Evolutionary conservation across 2,797 vertebrate genomes (phyloP).

Genomic region (Uromys caudimaculatus): DNA sequence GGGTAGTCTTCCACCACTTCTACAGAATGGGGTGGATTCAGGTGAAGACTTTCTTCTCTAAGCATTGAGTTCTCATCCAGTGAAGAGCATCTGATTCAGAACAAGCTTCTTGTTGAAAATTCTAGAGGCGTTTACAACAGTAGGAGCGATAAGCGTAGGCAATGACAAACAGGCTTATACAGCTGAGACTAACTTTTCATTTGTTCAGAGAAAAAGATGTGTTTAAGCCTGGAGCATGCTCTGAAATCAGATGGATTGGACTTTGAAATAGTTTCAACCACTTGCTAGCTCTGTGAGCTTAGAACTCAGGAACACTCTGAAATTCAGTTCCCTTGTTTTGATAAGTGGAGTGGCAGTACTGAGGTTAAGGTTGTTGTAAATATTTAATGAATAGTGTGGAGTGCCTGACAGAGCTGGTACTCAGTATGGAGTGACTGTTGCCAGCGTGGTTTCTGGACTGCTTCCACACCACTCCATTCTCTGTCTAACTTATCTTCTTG

Average conservation of each 20-base stretch:
- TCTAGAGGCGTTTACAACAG: not conserved
- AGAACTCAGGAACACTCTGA: not conserved
- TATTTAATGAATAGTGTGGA: not conserved
- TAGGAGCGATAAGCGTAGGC: not conserved
- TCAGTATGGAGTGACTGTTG: not conserved
- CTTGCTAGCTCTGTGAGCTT: constrained; percentile 18
- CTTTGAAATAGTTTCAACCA: not conserved
- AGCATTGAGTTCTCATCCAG: not conserved
- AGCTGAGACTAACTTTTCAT: not conserved
- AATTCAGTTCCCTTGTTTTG: constrained; percentile 5
- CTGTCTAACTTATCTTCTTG: not conserved
- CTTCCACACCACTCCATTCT: not conserved
- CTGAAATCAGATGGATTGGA: constrained; percentile 16
- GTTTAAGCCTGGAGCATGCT: not conserved
- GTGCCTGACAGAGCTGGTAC: not conserved
- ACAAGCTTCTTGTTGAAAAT: not conserved
- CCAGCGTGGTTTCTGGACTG: not conserved
- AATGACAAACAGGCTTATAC: not conserved
- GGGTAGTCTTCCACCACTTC: not conserved
- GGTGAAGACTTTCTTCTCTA: not conserved
- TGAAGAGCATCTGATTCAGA: not conserved
- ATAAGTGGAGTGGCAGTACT: not conserved
- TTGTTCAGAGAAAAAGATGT: constrained; percentile 14
- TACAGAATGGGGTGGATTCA: not conserved
- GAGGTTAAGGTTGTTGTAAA: not conserved